phyloP scores from a whole-genome alignment of 2,797 vertebrate species.

The Bradypodion ventrale region DNA sequence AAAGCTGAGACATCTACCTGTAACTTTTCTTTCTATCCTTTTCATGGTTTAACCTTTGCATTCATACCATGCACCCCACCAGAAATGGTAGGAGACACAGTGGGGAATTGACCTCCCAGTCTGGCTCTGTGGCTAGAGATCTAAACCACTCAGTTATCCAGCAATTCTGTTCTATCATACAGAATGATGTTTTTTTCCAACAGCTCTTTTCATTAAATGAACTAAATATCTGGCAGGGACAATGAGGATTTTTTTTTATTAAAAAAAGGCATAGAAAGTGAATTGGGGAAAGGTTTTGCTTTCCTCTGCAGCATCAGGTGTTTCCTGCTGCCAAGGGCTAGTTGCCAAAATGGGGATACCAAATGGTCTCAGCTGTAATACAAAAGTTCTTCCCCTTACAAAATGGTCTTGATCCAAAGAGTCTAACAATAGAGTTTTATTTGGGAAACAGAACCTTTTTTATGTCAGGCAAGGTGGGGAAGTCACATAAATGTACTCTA shows the following conservation, averaged over 20 bases:
- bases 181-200: background rate
- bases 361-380: rapidly evolving
- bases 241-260: background rate
- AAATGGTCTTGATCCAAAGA: background rate
- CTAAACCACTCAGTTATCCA: too few species aligned
- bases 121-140: too few species aligned
- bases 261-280: background rate
- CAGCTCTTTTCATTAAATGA: rapidly evolving
- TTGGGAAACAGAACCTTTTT: background rate
- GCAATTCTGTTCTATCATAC: background rate
- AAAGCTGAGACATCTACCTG: too few species aligned
- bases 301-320: background rate
- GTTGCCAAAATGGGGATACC: rapidly evolving
- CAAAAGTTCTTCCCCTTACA: background rate
- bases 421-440: background rate
- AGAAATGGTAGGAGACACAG: too few species aligned
- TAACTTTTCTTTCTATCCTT: too few species aligned
- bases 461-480: background rate
- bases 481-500: background rate
- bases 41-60: too few species aligned
- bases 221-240: background rate
- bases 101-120: too few species aligned
- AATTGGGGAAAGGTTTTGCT: rapidly evolving
- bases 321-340: rapidly evolving
- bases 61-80: too few species aligned